A percentile compares a stretch with the other conserved stretches of the same genome.
Evolutionary conservation across 92 coral and sea anemone species (phyloP).

Genomic region (Chrysogorgia sp.): DNA sequence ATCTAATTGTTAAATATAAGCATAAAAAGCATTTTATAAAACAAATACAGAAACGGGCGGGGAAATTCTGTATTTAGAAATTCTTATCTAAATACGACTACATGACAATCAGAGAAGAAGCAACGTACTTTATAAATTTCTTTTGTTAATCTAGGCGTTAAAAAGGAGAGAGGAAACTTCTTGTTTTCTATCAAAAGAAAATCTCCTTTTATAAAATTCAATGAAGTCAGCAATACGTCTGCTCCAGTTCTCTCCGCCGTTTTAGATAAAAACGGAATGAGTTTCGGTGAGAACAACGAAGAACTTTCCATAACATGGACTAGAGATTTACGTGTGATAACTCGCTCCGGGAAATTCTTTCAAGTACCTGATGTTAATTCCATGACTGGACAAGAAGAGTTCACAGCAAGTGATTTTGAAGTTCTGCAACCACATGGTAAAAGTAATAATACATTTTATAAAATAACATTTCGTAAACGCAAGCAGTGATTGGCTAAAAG

Average conservation of each 20-base stretch:
- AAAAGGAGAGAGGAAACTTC: slow-evolving; percentile 1
- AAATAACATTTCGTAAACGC: too few species aligned
- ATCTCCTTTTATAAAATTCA: background rate
- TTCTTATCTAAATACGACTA: too few species aligned
- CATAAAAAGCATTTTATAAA: too few species aligned
- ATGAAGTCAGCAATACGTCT: background rate
- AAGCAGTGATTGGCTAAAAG: too few species aligned
- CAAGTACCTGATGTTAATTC: background rate
- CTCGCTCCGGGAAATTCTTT: slow-evolving; percentile 10
- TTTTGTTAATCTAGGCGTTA: background rate
- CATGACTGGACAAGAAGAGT: slow-evolving; percentile 11
- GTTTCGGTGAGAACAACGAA: slow-evolving; percentile 7
- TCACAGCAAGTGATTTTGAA: slow-evolving; percentile 30
- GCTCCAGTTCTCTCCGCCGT: slow-evolving; percentile 2
- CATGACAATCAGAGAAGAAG: too few species aligned
- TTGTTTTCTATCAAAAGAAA: slow-evolving; percentile 17
- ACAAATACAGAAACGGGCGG: too few species aligned
- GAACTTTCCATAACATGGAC: slow-evolving; percentile 27
- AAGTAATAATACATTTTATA: too few species aligned
- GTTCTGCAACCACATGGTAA: slow-evolving; percentile 27
- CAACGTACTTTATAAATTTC: background rate
- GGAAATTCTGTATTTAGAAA: too few species aligned
- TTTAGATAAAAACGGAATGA: slow-evolving; percentile 12
- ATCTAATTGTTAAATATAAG: too few species aligned
- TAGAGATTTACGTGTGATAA: background rate